phyloP scores from a whole-genome alignment of 2,113 vertebrate genomes.

The Paedocypris sp. region DNA sequence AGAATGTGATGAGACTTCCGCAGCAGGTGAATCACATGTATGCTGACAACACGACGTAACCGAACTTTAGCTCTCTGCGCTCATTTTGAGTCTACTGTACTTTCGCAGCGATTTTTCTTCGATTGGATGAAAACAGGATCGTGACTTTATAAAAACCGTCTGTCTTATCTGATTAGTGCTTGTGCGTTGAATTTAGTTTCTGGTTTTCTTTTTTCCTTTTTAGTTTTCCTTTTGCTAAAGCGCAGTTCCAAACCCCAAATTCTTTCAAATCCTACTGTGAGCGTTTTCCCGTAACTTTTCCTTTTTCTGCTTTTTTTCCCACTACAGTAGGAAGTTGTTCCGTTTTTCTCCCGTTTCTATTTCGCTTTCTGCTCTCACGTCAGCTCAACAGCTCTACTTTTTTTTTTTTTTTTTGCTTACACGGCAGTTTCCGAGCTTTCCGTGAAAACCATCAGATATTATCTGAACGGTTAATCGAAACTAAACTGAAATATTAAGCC shows the following conservation, averaged over 20 bases:
- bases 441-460: neutral
- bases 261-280: conserved; percentile 26
- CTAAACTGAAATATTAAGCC: neutral
- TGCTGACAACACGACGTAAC: conserved; percentile 23
- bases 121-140: neutral
- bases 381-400: conserved; percentile 13
- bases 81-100: conserved; percentile 35
- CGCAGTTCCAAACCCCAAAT: conserved; percentile 23
- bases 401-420: conserved; percentile 17
- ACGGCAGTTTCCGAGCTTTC: conserved; percentile 6
- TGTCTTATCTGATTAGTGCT: conserved; percentile 36
- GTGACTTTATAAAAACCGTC: conserved; percentile 23
- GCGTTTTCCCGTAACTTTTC: conserved; percentile 12
- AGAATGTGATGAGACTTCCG: conserved; percentile 37
- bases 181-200: conserved; percentile 33
- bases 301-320: conserved; percentile 19
- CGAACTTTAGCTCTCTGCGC: conserved; percentile 23
- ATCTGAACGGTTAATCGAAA: neutral
- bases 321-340: conserved; percentile 23
- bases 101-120: conserved; percentile 20
- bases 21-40: conserved; percentile 36
- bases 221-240: conserved; percentile 29
- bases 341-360: neutral
- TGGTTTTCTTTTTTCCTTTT: too few relatives aligned
- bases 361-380: conserved; percentile 13